Percentiles rank a stretch among this genome's conserved stretches.
phyloP scores from a whole-genome alignment of 2,113 vertebrate genomes.

The Odobenus rosmarus region DNA sequence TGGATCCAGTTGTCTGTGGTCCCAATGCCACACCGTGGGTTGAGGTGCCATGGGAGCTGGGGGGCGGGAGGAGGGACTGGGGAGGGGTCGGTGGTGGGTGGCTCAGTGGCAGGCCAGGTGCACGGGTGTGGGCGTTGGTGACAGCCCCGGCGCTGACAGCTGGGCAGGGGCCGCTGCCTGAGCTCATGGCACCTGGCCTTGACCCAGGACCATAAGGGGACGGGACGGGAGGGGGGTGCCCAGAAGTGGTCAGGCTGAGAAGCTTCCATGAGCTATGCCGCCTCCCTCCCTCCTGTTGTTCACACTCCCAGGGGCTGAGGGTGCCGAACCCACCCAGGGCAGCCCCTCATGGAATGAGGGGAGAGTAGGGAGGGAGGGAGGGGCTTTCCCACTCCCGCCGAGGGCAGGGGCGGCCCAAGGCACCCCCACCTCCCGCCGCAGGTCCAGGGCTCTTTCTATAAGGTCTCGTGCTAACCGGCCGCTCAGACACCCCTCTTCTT shows the following conservation, averaged over 20 bases:
- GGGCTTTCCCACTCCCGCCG: not conserved
- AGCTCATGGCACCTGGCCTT: constrained; percentile 52
- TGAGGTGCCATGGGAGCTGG: not conserved
- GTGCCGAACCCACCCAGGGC: not conserved
- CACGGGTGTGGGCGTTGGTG: not conserved
- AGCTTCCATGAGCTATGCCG: not conserved
- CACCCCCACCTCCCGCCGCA: too few relatives aligned
- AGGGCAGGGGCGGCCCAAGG: not conserved
- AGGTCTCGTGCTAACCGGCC: not conserved
- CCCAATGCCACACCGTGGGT: not conserved
- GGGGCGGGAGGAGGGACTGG: fast-evolving
- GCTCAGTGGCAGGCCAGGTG: constrained; percentile 39
- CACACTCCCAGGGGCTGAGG: not conserved
- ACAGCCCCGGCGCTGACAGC: constrained; percentile 26
- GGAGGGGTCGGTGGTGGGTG: not conserved
- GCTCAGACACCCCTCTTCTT: too few relatives aligned
- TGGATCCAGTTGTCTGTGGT: not conserved
- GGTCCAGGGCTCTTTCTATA: not conserved
- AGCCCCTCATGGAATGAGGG: too few relatives aligned
- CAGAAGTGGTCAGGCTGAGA: not conserved
- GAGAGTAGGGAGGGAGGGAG: not conserved
- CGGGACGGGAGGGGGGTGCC: not conserved
- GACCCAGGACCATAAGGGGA: not conserved
- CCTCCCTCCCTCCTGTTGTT: not conserved
- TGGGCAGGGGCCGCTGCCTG: not conserved